phyloP scores from a whole-genome alignment of 2,797 vertebrate species.

The Ceryle rudis region DNA sequence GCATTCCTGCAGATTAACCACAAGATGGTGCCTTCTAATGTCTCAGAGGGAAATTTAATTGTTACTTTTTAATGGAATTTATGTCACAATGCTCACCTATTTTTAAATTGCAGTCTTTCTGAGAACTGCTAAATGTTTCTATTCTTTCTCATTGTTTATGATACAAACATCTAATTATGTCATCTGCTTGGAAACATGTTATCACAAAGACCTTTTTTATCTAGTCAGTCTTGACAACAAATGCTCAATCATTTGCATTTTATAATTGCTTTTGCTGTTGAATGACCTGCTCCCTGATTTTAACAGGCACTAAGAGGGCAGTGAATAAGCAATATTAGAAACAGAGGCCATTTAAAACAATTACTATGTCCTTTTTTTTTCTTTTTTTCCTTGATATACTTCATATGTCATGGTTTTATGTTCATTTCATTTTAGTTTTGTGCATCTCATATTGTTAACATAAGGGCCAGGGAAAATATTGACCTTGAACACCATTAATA shows the following conservation, averaged over 20 bases:
- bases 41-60: slow-evolving; percentile 1
- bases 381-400: background rate
- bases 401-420: background rate
- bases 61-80: slow-evolving; percentile 9
- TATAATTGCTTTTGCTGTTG: slow-evolving; percentile 81
- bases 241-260: slow-evolving; percentile 80
- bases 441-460: background rate
- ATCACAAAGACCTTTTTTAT: slow-evolving; percentile 76
- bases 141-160: slow-evolving; percentile 49
- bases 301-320: slow-evolving; percentile 33
- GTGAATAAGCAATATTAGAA: slow-evolving; percentile 47
- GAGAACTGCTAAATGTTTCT: background rate
- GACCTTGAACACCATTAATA: background rate
- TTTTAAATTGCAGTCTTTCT: slow-evolving; percentile 35
- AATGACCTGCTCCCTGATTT: slow-evolving; percentile 29
- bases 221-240: slow-evolving; percentile 76
- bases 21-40: slow-evolving; percentile 57
- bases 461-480: background rate
- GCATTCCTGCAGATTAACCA: slow-evolving; percentile 44
- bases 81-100: background rate
- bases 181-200: slow-evolving; percentile 75
- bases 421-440: background rate
- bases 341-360: slow-evolving; percentile 25
- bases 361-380: background rate
- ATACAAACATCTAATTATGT: slow-evolving; percentile 49